Conservation (phyloP, 2,888 invertebrate genomes). For the Isotomurus palustris region DNA sequence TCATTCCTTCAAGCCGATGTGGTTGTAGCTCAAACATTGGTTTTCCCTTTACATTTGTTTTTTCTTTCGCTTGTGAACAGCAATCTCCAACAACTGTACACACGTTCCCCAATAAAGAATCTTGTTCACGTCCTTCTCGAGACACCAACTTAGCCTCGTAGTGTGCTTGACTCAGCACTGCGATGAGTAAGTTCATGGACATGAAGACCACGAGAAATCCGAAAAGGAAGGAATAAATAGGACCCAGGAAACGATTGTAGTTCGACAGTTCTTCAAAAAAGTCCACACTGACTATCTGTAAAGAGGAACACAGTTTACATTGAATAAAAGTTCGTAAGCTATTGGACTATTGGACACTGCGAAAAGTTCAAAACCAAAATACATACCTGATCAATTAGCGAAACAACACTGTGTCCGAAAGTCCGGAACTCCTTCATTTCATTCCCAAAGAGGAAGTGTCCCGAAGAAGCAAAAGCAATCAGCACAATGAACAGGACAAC, state of each 20-base stretch:
- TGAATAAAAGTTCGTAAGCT: not conserved
- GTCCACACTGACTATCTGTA: slow-evolving; percentile 14
- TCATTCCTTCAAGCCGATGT: slow-evolving; percentile 18
- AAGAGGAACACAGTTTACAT: not conserved
- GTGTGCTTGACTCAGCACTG: slow-evolving; percentile 25
- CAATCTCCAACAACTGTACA: not conserved
- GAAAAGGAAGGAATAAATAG: slow-evolving; percentile 20
- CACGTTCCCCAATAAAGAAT: not conserved
- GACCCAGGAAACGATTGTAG: slow-evolving; percentile 19
- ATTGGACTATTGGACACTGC: too few relatives aligned
- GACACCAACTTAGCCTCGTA: slow-evolving; percentile 35
- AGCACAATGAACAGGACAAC: slow-evolving; percentile 13
- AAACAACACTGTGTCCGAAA: slow-evolving; percentile 22
- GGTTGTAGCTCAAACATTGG: slow-evolving; percentile 16
- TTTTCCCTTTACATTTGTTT: not conserved
- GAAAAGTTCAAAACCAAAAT: not conserved
- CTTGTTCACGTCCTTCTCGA: not conserved
- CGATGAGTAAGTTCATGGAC: slow-evolving; percentile 27
- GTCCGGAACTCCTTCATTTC: slow-evolving; percentile 21
- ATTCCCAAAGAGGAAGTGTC: slow-evolving; percentile 26
- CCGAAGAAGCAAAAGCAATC: slow-evolving; percentile 23
- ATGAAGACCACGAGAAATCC: slow-evolving; percentile 29
- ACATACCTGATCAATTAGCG: slow-evolving; percentile 22
- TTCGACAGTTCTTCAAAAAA: slow-evolving; percentile 19
- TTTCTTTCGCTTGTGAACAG: not conserved